Conservation (phyloP, 1,140 invertebrate species). For the Drosophila sproati region DNA sequence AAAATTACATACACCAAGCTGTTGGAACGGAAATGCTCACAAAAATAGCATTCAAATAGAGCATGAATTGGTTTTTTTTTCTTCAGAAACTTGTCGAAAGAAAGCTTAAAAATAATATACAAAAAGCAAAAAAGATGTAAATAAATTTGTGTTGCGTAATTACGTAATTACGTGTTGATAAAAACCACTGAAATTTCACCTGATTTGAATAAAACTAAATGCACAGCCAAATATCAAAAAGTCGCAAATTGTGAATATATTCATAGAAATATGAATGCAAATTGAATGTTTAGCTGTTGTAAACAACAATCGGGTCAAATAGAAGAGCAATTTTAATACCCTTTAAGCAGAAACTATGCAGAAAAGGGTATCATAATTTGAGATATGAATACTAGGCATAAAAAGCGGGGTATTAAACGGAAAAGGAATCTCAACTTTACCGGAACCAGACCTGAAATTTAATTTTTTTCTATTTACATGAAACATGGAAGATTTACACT, state of each 20-base stretch:
- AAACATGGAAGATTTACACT: too few relatives aligned
- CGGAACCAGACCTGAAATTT: too few relatives aligned
- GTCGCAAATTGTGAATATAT: constrained; percentile 19
- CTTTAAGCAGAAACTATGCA: background rate
- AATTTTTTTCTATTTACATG: too few relatives aligned
- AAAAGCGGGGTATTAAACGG: background rate
- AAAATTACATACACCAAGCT: background rate
- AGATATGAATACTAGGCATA: background rate
- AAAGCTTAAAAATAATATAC: background rate
- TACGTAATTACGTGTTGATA: constrained; percentile 16
- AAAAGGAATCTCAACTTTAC: too few relatives aligned
- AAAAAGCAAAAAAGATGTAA: background rate
- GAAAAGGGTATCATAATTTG: background rate
- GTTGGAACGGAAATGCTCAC: constrained; percentile 27
- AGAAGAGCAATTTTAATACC: background rate
- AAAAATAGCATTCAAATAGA: constrained; percentile 50
- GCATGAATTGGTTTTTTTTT: constrained; percentile 30
- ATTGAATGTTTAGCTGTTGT: background rate
- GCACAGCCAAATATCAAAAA: constrained; percentile 18
- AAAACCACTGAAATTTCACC: constrained; percentile 21
- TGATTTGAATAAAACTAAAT: constrained; percentile 31
- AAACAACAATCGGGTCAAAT: constrained; percentile 3
- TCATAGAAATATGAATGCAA: constrained; percentile 1
- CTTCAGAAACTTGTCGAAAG: background rate
- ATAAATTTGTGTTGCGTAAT: background rate